Percentiles rank a stretch among this genome's conserved stretches.
These are phyloP conservation scores for Amiota minor DNA, from an alignment of 2,888 invertebrate genomes.

Conservation along the genomic window DNA sequence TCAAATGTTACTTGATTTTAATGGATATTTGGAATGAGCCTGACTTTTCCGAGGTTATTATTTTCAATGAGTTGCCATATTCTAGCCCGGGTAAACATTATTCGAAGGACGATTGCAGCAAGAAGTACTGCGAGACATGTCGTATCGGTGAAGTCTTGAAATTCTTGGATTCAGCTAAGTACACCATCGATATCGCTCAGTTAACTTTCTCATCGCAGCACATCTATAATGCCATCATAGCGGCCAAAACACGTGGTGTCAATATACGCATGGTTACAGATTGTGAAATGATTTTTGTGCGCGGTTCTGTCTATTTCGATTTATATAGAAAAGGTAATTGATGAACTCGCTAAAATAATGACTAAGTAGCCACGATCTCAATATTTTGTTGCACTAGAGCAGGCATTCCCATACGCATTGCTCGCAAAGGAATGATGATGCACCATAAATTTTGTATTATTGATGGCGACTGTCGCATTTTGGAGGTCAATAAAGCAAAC, in stretches of 20 bases:
- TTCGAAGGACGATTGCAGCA: background rate
- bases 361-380: background rate
- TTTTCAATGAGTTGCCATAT: constrained; percentile 38
- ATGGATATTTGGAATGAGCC: background rate
- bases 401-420: constrained; percentile 28
- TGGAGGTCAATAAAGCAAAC: background rate
- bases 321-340: background rate
- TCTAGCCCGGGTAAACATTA: background rate
- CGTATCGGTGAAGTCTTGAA: background rate
- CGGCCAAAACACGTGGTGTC: constrained; percentile 33
- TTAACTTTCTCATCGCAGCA: constrained; percentile 25
- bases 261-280: constrained; percentile 37
- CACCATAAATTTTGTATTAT: constrained; percentile 41
- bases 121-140: constrained; percentile 30
- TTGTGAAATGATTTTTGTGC: constrained; percentile 29
- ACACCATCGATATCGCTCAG: constrained; percentile 35
- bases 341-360: background rate
- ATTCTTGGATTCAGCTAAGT: constrained; percentile 33
- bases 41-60: constrained; percentile 30
- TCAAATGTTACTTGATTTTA: background rate
- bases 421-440: constrained; percentile 10
- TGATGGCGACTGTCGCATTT: constrained; percentile 32
- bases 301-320: constrained; percentile 8
- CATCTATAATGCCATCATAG: constrained; percentile 13
- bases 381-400: background rate